These are phyloP conservation scores for Agapornis canus DNA, from an alignment of 2,797 vertebrate genomes.

Conservation along the genomic window DNA sequence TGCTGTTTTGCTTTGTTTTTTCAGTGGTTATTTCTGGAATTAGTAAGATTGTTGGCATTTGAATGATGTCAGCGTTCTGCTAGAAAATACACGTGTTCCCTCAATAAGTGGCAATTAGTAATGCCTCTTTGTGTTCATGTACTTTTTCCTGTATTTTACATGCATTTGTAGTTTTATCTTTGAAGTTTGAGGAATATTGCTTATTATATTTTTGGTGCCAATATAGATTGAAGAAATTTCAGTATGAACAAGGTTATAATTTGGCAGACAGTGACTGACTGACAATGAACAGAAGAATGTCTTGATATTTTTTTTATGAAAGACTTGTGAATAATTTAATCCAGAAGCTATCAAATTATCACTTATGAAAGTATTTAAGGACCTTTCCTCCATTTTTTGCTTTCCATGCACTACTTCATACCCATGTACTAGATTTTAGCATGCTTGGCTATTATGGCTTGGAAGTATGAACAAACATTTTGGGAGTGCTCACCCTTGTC, in stretches of 20 bases:
- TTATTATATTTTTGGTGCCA: neutral
- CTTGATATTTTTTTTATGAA: neutral
- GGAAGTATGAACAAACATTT: neutral
- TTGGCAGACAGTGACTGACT: neutral
- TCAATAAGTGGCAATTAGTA: neutral
- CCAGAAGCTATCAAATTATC: neutral
- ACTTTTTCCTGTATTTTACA: neutral
- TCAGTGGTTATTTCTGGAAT: neutral
- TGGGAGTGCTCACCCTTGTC: neutral
- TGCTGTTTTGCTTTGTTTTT: neutral
- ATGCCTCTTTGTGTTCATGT: neutral
- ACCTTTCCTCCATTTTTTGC: neutral
- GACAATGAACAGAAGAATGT: neutral
- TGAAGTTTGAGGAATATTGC: neutral
- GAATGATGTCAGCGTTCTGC: neutral
- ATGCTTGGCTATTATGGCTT: neutral
- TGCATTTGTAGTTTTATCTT: neutral
- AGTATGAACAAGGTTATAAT: conserved; percentile 18
- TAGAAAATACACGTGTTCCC: neutral
- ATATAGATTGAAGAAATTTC: neutral
- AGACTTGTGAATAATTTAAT: neutral
- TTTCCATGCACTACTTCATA: neutral
- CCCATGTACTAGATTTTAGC: neutral
- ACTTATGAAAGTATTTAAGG: neutral
- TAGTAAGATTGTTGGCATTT: neutral